Base-by-base conservation (phyloP, 2,888 invertebrate genomes). In the Encarsia formosa region DNA sequence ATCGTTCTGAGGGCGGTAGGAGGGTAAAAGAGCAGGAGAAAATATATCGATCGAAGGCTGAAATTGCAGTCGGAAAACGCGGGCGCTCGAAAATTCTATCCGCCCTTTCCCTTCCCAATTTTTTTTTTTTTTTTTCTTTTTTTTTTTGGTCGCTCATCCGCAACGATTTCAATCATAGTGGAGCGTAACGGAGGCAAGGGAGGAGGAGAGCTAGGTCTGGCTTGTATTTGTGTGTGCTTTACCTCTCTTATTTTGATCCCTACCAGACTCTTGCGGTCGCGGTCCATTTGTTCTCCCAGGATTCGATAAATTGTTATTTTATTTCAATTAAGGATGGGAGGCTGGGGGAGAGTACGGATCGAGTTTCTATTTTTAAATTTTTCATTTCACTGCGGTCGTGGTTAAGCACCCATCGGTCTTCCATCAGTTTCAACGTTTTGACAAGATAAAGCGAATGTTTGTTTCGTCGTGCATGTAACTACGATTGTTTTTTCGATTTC, bases 121-220 rank as follows among this genome's bases (percentile, higher is more conserved):
- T n/a, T n/a, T n/a, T n/a, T n/a, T n/a, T n/a, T n/a, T 22, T 37
- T n/a, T n/a, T n/a, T n/a, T n/a, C n/a, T n/a, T n/a, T n/a, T n/a
- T n/a, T n/a, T n/a, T n/a, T n/a, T n/a, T 34, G 37, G 29, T 42
- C 32, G 11, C 24, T 32, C 32, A 32, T 39, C 43, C 42, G 18
- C 35, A n/a, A 16, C 41, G 16, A 46, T 51, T 46, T 40, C 45
- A 51, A 51, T 46, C 51, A 51, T 34, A 26, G 34, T 20, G 31
- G n/a, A n/a, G n/a, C n/a, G n/a, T n/a, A n/a, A n/a, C n/a, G n/a
- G n/a, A n/a, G n/a, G n/a, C n/a, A n/a, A n/a, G n/a, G n/a, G n/a
- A n/a, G n/a, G n/a, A n/a, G n/a, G n/a, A n/a, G n/a, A n/a, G n/a
- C n/a, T n/a, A n/a, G n/a, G n/a, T n/a, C n/a, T n/a, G n/a, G n/a